Base-by-base conservation (phyloP, 2,888 invertebrate species). In the Acanthopleura granulata region DNA sequence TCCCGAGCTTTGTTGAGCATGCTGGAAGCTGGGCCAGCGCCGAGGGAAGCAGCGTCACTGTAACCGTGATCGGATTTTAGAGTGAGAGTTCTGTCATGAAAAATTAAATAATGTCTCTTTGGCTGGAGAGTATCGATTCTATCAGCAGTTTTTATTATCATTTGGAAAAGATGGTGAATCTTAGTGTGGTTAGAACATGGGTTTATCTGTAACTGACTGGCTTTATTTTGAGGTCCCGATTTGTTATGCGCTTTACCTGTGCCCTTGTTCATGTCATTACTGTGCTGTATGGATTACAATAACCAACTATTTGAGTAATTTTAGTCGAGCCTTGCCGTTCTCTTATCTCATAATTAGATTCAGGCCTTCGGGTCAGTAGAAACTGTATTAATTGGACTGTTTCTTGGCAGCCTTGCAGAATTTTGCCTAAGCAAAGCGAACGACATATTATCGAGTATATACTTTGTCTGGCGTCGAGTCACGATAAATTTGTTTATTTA, bases 91-190 rank as follows among this genome's bases (percentile, higher is more conserved):
- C 22, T 57, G 57, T 57, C 57, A 57, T 57, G 57, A 57, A 57
- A 57, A 57, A 57, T 57, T 57, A 57, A 57, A 57, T 57, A 57
- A 57, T 57, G 57, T 57, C 57, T 22, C 57, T 22, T 57, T 22
- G 57, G 57, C 57, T 57, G 22, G 57, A 12, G 57, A 57, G 22
- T 57, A 57, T 57, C 22, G 57, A 57, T 57, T 57, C 22, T 22
- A n/a, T 22, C 57, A 57, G 57, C 57, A 40, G 57, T 57, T 57
- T 57, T 57, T 57, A 57, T 57, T 57, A n/a, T 57, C 57, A 57
- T 57, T 57, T 57, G 18, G n/a, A 57, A 4, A 18, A 57, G 57
- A 57, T 22, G 18, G n/a, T 22, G 57, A 57, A 57, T 57, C 18
- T 22, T 22, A 57, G 18, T 22, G 18, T 57, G 57, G n/a, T 57